Base-by-base conservation (phyloP, 2,888 invertebrate genomes). In the Chaitophorus viminalis region DNA sequence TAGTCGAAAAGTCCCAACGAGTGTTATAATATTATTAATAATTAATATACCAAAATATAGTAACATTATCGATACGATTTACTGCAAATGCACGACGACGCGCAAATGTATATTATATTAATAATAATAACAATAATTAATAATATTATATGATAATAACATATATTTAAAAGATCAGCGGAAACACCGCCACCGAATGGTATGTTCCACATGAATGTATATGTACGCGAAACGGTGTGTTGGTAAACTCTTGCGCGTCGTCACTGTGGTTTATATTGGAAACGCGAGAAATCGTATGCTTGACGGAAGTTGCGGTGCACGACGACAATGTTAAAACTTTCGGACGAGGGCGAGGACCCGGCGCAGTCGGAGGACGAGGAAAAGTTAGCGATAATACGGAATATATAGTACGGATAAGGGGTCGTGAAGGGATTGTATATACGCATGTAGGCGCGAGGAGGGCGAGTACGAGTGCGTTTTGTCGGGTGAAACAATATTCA, bases 241-340 rank as follows among this genome's bases (percentile, higher is more conserved):
- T 1, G 21, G 60, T 77, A 52, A 25, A 54, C 11, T 21, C 52
- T 18, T 54, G 33, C 54, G 54, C 29, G 70, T 1, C 1, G 29
- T 18, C 31, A 54, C 33, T 54, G 78, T 78, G 60, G n/a, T n/a
- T n/a, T n/a, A n/a, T 60, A 33, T 78, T 78, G 78, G 54, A 78
- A 60, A 78, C 60, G 33, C 33, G 33, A 36, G 78, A 60, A 36
- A 78, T 60, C 29, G 60, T 60, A 60, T 21, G 78, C 54, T 78
- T 14, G 78, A 31, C 78, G 78, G 78, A 78, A 6, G 6, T 3
- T 39, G 3, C 60, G 78, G 78, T 25, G 78, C n/a, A 17, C 29
- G 60, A 60, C 78, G 54, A 60, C 78, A 36, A 60, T 31, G 78
- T 60, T 36, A 60, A 78, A 78, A 60, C 54, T 60, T 77, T 78